Percentiles rank a stretch among this genome's conserved stretches.
These are phyloP conservation scores for Graptemys geographica DNA, from an alignment of 2,797 vertebrate genomes.

Conservation along the genomic window DNA sequence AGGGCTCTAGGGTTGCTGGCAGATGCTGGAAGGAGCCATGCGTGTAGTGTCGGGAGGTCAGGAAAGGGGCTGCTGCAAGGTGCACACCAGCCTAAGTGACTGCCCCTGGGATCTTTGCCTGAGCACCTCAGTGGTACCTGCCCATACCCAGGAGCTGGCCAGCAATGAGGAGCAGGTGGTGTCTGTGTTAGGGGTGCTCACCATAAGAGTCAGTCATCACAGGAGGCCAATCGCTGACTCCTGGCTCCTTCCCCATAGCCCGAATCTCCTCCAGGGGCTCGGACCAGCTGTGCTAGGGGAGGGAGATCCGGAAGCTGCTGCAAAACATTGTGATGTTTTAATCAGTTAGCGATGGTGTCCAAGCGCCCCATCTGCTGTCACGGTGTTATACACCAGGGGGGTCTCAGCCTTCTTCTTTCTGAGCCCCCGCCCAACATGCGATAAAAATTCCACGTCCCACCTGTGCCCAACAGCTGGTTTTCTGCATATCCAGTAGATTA, in stretches of 20 bases:
- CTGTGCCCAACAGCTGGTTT: no score
- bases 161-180: rapidly evolving
- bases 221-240: neutral
- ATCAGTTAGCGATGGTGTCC: no score
- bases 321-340: neutral
- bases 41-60: no score
- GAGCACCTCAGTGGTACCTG: neutral
- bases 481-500: no score
- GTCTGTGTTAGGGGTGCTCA: neutral
- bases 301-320: neutral
- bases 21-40: neutral
- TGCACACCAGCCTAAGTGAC: rapidly evolving
- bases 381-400: no score
- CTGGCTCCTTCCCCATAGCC: neutral
- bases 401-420: no score
- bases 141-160: neutral
- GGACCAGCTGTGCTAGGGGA: neutral
- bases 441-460: no score
- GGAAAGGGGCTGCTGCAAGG: neutral
- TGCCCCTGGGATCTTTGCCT: neutral
- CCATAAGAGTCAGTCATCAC: no score
- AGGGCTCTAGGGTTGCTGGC: neutral
- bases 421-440: no score
- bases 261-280: neutral
- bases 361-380: no score